phyloP scores from a whole-genome alignment of 2,888 invertebrate species.

The Embidobia sp. region DNA sequence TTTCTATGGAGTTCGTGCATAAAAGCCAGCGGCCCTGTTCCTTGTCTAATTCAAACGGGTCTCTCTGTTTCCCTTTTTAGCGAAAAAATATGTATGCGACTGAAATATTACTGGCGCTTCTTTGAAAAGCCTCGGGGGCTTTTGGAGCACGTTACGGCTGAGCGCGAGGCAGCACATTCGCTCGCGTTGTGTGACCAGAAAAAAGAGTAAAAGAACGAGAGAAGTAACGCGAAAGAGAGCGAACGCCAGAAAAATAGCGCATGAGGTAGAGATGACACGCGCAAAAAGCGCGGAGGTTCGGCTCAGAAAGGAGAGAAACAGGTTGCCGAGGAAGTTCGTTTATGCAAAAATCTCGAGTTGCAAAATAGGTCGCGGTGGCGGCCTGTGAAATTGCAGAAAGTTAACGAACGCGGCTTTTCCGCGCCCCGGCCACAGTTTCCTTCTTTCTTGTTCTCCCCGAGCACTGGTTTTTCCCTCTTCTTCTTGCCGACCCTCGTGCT shows the following conservation, averaged over 20 bases:
- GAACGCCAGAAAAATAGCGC: constrained; percentile 54
- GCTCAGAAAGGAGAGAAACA: constrained; percentile 44
- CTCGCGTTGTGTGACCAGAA: constrained; percentile 39
- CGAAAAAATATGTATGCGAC: constrained; percentile 64
- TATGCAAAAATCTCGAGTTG: constrained; percentile 61
- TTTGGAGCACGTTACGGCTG: constrained; percentile 54
- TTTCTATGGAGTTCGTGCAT: constrained; percentile 48
- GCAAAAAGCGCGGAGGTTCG: constrained; percentile 24
- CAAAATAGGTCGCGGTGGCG: constrained; percentile 62
- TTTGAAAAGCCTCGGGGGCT: constrained; percentile 64
- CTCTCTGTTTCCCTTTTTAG: constrained; percentile 47
- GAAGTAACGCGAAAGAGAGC: constrained; percentile 26
- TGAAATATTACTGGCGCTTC: constrained; percentile 66
- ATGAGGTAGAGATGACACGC: constrained; percentile 49
- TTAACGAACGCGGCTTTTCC: constrained; percentile 63
- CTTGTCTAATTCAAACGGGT: constrained; percentile 51
- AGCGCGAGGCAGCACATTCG: constrained; percentile 59
- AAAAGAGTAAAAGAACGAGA: constrained; percentile 20
- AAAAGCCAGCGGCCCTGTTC: constrained; percentile 49
- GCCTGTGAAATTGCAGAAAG: constrained; percentile 64
- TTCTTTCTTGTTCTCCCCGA: not conserved
- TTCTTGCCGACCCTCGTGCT: not conserved
- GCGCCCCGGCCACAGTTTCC: constrained; percentile 28
- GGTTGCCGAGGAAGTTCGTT: constrained; percentile 62
- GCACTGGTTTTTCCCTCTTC: no score